These are phyloP conservation scores for Coryphaenoides rupestris DNA, from an alignment of 2,113 vertebrate species.

Conservation along the genomic window DNA sequence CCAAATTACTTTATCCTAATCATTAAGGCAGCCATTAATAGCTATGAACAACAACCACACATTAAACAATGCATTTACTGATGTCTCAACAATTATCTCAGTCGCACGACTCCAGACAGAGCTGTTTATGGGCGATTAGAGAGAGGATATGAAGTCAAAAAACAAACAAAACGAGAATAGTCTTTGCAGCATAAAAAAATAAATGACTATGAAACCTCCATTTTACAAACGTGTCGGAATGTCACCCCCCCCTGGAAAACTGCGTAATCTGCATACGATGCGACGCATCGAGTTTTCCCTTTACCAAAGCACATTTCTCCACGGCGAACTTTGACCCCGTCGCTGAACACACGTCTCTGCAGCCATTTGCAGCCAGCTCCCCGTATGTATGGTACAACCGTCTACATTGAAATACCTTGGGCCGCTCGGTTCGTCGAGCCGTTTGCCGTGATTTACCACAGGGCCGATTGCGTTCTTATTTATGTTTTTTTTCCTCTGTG, in stretches of 20 bases:
- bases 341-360: not conserved
- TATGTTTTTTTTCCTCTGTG: slow-evolving; percentile 28
- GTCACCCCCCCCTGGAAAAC: not conserved
- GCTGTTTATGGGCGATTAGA: not conserved
- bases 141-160: not conserved
- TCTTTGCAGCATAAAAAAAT: slow-evolving; percentile 7
- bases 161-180: too few species aligned
- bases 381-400: slow-evolving; percentile 57
- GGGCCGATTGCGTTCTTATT: slow-evolving; percentile 45
- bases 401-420: slow-evolving; percentile 49
- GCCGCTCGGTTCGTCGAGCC: slow-evolving; percentile 71
- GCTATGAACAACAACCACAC: too few species aligned
- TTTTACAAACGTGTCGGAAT: not conserved
- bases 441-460: slow-evolving; percentile 72
- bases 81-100: not conserved
- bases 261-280: slow-evolving; percentile 2
- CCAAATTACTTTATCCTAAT: too few species aligned
- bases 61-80: too few species aligned
- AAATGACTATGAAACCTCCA: not conserved
- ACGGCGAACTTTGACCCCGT: slow-evolving; percentile 7
- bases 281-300: slow-evolving; percentile 2
- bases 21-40: too few species aligned
- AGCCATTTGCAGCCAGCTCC: slow-evolving; percentile 37
- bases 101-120: not conserved
- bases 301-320: slow-evolving; percentile 5